Base-by-base conservation (phyloP, 2,113 vertebrate genomes). In the Sceloporus tristichus region DNA sequence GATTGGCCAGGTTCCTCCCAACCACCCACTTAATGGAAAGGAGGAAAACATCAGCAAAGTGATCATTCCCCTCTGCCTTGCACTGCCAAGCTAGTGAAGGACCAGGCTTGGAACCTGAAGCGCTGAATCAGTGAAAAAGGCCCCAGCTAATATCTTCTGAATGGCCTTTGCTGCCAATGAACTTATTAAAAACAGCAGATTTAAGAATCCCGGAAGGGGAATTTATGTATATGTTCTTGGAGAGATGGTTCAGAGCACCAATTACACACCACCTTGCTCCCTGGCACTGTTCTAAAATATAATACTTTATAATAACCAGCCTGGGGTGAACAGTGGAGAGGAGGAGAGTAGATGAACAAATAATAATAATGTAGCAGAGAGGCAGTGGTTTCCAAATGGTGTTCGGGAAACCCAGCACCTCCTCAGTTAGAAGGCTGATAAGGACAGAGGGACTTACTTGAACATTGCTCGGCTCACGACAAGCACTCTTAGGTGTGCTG, bases 41-140 rank as follows among this genome's bases (percentile, higher is more conserved):
- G 21, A 18, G 84, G 11, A 84, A 83, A 93, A 86, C 85, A 92
- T 85, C 91, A 93, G 83, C 92, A 82, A 91, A 89, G 90, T 91
- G 89, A 87, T 87, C 23, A 84, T 85, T 34, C 1, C 7, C 8
- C 84, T 89, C 1, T 34, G 34, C 34, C 75, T 76, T 73, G 29
- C n/a, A 71, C n/a, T 25, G 21, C 29, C 75, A 10, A 79, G 85
- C 42, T 5, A 25, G 42, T 48, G 48, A 48, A 74, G 19, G 75
- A 66, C 92, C 65, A 34, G 11, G 42, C 42, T 9, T 0, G 84
- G 79, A 3, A 42, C 86, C 74, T 4, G 54, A 79, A 85, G 86
- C 85, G 91, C 86, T 91, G 90, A 85, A 92, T 85, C 86, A 76
- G 71, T 85, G 88, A 85, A 90, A 86, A 90, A 40, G 70, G 87